These are phyloP conservation scores for Pipistrellus pipistrellus DNA, from an alignment of 2,797 vertebrate genomes.

Conservation along the genomic window DNA sequence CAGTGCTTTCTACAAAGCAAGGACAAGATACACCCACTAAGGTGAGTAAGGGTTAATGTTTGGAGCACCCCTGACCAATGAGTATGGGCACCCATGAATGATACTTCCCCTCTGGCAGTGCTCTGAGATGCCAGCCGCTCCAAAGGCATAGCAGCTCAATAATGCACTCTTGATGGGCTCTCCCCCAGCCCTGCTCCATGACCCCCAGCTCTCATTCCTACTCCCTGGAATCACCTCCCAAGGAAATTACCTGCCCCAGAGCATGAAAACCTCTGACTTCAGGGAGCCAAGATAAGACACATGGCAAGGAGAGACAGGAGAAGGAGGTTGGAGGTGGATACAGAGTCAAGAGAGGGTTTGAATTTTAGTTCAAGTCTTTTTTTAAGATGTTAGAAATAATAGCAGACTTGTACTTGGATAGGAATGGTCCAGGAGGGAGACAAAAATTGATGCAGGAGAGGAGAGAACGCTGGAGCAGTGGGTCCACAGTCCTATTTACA, in stretches of 20 bases:
- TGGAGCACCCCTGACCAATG: not conserved
- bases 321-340: not conserved
- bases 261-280: not conserved
- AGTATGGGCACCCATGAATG: not conserved
- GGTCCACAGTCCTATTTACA: too few species aligned
- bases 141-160: not conserved
- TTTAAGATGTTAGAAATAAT: not conserved
- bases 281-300: not conserved
- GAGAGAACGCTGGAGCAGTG: rapidly evolving
- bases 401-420: not conserved
- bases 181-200: not conserved
- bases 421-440: not conserved
- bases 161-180: too few species aligned
- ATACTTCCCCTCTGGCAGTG: not conserved
- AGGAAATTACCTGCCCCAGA: not conserved
- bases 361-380: not conserved
- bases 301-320: not conserved
- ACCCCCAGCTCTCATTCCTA: not conserved
- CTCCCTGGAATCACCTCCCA: not conserved
- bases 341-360: not conserved
- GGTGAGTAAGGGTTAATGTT: not conserved
- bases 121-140: not conserved
- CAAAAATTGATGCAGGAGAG: not conserved
- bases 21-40: not conserved
- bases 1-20: not conserved